Conservation (phyloP, 92 coral and sea anemone genomes). For the Parazoanthus darwini region DNA sequence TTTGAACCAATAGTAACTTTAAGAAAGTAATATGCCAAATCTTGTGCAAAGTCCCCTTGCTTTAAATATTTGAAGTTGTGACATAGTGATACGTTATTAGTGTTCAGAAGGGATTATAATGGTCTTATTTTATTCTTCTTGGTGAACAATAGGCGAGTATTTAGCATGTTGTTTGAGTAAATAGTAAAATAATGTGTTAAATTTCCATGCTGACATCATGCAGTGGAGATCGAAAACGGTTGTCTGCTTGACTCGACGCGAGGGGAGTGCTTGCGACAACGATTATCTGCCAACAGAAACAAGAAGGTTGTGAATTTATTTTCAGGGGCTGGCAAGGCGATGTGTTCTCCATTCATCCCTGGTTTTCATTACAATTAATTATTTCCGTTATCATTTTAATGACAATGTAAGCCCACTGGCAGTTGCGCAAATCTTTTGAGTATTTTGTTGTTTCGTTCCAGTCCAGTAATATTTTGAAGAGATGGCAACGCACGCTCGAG, state of each 20-base stretch:
- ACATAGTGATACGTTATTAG: not conserved
- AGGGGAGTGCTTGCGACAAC: not conserved
- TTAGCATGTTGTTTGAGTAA: conserved; percentile 26
- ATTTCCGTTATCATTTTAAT: conserved; percentile 32
- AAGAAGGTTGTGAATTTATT: conserved; percentile 8
- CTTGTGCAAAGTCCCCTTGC: not conserved
- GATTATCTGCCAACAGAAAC: not conserved
- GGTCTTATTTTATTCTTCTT: conserved; percentile 10
- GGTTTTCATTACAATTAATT: conserved; percentile 25
- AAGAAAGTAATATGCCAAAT: not conserved
- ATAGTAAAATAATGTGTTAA: not conserved
- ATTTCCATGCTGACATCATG: not conserved
- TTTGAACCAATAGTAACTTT: not conserved
- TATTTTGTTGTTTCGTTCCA: conserved; percentile 22
- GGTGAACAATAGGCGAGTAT: not conserved
- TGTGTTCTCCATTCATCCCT: conserved; percentile 4
- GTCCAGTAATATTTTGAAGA: not conserved
- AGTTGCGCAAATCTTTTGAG: not conserved
- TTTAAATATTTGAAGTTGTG: not conserved
- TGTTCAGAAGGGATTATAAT: not conserved
- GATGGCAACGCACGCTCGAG: not conserved
- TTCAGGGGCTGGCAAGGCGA: not conserved
- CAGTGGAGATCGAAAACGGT: not conserved
- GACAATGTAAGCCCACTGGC: conserved; percentile 7
- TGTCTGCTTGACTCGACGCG: not conserved